phyloP scores from a whole-genome alignment of 2,888 invertebrate genomes.

The Luperina testacea region DNA sequence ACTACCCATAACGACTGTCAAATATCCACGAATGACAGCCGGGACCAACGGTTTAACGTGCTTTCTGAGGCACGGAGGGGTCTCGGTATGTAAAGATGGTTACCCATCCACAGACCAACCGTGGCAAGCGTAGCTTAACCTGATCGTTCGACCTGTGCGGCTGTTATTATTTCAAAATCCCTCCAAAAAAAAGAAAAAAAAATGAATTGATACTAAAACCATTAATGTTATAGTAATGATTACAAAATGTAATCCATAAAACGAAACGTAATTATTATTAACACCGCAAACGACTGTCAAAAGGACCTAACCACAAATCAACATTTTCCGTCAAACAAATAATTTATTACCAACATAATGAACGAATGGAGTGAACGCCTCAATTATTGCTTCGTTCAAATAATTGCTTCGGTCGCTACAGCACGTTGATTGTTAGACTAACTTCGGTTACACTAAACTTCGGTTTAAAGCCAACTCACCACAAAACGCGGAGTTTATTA shows the following conservation, averaged over 20 bases:
- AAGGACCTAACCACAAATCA: constrained; percentile 42
- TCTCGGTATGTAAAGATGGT: no score
- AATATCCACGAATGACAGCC: no score
- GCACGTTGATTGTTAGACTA: constrained; percentile 56
- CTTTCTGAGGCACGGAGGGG: no score
- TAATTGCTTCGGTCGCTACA: constrained; percentile 30
- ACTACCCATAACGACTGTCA: no score
- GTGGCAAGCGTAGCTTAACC: no score
- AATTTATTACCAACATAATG: constrained; percentile 36
- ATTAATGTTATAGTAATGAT: neutral
- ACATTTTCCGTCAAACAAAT: constrained; percentile 15
- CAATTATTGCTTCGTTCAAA: constrained; percentile 34
- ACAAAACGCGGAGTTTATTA: constrained; percentile 80
- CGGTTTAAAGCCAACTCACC: constrained; percentile 74
- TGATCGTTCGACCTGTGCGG: no score
- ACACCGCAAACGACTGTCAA: neutral
- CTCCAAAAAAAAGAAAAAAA: no score
- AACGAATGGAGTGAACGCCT: constrained; percentile 25
- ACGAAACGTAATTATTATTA: constrained; percentile 7
- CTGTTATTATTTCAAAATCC: no score
- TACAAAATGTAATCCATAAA: constrained; percentile 6
- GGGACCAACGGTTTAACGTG: no score
- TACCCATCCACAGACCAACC: no score
- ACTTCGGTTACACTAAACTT: constrained; percentile 64
- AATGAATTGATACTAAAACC: neutral